phyloP scores from a whole-genome alignment of 2,113 vertebrate genomes.

The Platycercus adscitus region DNA sequence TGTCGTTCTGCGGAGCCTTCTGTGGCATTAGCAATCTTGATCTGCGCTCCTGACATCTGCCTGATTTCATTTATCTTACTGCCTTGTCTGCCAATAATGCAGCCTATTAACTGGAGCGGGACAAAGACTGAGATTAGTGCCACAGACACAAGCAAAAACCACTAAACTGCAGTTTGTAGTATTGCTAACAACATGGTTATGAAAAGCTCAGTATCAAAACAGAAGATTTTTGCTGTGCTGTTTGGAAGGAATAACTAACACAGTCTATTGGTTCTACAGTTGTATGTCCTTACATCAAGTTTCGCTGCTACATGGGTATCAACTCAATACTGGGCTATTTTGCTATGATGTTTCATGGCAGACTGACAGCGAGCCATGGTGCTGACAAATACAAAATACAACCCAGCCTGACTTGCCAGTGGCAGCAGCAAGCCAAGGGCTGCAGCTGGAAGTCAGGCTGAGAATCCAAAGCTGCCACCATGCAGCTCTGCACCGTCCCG shows the following conservation, averaged over 20 bases:
- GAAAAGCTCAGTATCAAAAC: not conserved
- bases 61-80: constrained; percentile 98
- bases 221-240: constrained; percentile 20
- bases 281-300: not conserved
- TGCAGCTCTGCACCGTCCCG: not conserved
- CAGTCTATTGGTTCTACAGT: not conserved
- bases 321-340: not conserved
- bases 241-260: not conserved
- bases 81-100: constrained; percentile 97
- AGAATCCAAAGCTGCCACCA: fast-evolving
- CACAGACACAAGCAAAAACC: constrained; percentile 52
- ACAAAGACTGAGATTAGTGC: constrained; percentile 65
- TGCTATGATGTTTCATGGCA: not conserved
- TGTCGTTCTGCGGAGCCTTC: constrained; percentile 92
- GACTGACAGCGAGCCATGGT: fast-evolving
- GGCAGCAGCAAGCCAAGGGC: not conserved
- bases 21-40: constrained; percentile 93
- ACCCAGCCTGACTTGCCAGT: not conserved
- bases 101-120: constrained; percentile 89
- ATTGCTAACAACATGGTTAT: not conserved
- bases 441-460: not conserved
- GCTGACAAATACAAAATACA: not conserved
- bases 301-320: not conserved
- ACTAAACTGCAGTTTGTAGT: not conserved
- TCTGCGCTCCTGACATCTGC: constrained; percentile 95